Percentiles rank a stretch among this genome's conserved stretches.
phyloP scores from a whole-genome alignment of 1,140 invertebrate genomes.

The Eriosoma lanigerum region DNA sequence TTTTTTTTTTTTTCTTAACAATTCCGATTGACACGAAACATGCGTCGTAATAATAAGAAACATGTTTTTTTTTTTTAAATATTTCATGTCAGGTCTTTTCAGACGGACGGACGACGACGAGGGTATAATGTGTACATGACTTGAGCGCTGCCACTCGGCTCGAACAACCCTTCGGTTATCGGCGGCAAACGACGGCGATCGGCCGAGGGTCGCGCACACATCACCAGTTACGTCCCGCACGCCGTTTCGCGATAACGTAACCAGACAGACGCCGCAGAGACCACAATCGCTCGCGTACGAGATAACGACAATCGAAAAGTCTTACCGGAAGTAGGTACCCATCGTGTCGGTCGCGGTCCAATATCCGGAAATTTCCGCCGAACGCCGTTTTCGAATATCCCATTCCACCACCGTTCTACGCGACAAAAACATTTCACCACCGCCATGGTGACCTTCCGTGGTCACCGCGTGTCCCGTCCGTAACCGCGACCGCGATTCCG shows the following conservation, averaged over 20 bases:
- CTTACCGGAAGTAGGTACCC: not conserved
- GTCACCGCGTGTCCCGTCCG: not conserved
- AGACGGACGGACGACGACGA: not conserved
- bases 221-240: slow-evolving; percentile 32
- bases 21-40: not conserved
- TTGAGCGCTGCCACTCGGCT: slow-evolving; percentile 42
- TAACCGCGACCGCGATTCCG: not conserved
- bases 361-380: no score
- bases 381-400: no score
- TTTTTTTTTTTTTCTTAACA: not conserved
- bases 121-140: no score
- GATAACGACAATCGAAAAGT: no score
- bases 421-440: no score
- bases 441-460: not conserved
- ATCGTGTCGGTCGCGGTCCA: no score
- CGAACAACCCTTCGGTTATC: slow-evolving; percentile 8
- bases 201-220: not conserved
- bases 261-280: not conserved
- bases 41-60: not conserved
- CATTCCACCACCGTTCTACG: not conserved
- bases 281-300: not conserved
- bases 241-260: slow-evolving; percentile 30
- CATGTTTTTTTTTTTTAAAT: not conserved
- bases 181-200: not conserved
- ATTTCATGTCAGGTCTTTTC: not conserved